Conservation (phyloP, 1,140 invertebrate genomes). For the Drosophila grimshawi region DNA sequence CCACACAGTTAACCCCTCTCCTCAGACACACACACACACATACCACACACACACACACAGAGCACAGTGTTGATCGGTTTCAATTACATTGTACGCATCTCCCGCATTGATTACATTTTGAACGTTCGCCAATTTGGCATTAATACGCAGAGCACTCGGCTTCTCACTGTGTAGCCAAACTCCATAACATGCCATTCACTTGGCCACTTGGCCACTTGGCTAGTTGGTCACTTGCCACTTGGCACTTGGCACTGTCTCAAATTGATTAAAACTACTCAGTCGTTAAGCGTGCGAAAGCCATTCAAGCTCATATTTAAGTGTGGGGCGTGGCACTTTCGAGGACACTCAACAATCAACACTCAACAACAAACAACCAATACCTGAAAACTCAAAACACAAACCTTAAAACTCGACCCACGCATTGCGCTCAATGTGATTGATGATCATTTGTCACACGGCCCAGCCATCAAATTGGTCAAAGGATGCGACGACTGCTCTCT, state of each 20-base stretch:
- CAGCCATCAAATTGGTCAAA: slow-evolving; percentile 67
- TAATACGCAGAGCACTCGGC: slow-evolving; percentile 51
- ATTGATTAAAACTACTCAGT: slow-evolving; percentile 71
- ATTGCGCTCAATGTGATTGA: slow-evolving; percentile 64
- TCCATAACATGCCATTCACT: slow-evolving; percentile 35
- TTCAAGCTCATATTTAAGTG: background rate
- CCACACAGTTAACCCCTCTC: background rate
- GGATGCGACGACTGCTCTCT: slow-evolving; percentile 61
- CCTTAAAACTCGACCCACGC: slow-evolving; percentile 45
- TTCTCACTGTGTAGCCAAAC: slow-evolving; percentile 9
- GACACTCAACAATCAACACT: slow-evolving; percentile 18
- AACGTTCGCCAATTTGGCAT: slow-evolving; percentile 80
- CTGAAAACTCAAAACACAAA: background rate
- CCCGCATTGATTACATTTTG: slow-evolving; percentile 81
- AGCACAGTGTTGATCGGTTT: slow-evolving; percentile 12
- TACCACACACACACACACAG: background rate
- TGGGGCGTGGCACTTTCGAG: slow-evolving; percentile 13
- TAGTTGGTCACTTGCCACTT: slow-evolving; percentile 17
- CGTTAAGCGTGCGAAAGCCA: slow-evolving; percentile 77
- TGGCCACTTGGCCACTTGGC: slow-evolving; percentile 33
- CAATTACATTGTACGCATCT: slow-evolving; percentile 69
- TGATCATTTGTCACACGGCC: slow-evolving; percentile 77
- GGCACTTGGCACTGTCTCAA: slow-evolving; percentile 44
- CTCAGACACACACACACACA: background rate
- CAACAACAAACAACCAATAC: background rate